Base-by-base conservation (phyloP, 37 sponge, comb jelly and placozoan species). In the Diacarnus erythraeanus region DNA sequence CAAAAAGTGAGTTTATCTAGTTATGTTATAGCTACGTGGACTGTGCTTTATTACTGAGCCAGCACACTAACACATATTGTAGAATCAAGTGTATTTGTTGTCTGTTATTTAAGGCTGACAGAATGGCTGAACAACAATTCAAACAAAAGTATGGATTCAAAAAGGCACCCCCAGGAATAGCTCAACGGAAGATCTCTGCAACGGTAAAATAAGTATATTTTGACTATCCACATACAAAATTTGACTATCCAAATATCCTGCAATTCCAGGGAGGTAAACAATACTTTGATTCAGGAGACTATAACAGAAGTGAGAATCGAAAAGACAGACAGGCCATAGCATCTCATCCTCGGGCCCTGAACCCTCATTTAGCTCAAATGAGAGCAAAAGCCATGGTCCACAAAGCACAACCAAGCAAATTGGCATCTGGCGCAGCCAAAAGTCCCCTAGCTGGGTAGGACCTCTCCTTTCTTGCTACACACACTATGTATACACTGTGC, bases 241-340 rank as follows among this genome's bases (percentile, higher is more conserved):
- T 63, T n/a, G n/a, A n/a, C n/a, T n/a, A n/a, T n/a, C n/a, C n/a
- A n/a, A n/a, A n/a, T n/a, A n/a, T n/a, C n/a, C n/a, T 61, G 29
- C 43, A 35, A 41, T 9, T 27, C 4, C 40, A 84, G 83, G 77
- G 86, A 63, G 94, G 94, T 10, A 82, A 78, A 60, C 94, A 93
- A 74, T 93, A 93, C 80, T 93, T 93, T 68, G 94, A 93, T 44
- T 93, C 94, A 22, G 94, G 94, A 33, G 90, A 89, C 80, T 93
- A 93, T 84, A 78, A 86, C 60, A 78, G 58, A 75, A 35, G 51
- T 39, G 77, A 36, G 2, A 43, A 44, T 0, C 39, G 63, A n/a
- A 59, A 69, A 44, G 77, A 88, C 30, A 38, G 61, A 6, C 77
- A 77, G 34, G 74, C 43, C 40, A 77, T 86, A 22, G 79, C 83